Evolutionary conservation across 2,113 vertebrate species (phyloP), one percentile per base, ranked within the genome.

Genomic region (Solea senegalensis): DNA sequence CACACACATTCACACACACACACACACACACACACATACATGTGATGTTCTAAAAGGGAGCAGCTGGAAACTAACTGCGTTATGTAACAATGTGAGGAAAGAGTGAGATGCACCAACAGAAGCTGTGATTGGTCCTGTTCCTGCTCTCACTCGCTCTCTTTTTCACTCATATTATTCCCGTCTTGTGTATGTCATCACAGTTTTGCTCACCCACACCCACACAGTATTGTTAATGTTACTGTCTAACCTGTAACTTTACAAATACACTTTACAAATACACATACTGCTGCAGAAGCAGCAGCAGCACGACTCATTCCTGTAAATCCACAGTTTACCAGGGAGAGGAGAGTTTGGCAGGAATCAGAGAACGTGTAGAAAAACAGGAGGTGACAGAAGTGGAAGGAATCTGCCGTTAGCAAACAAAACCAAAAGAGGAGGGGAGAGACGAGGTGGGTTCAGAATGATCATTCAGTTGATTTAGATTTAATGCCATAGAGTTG

Each of bases 81-180:
- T 80, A 72, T 56, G 62, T 65, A 85, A 80, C 57, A 58, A 63
- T 1, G 41, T 48, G 45, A 79, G 63, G 40, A 74, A 69, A 79
- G 73, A 66, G 76, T 14, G 58, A 49, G 67, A 69, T 15, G 44
- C 1, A 28, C 7, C 34, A 48, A 61, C 45, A 43, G 64, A 63
- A 69, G 84, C 61, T 59, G 79, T 40, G 62, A 83, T 88, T 90
- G 84, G 88, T 84, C 68, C 74, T 73, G 46, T 79, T 14, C 13
- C 46, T 63, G 49, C 46, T 45, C 45, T 53, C 13, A 49, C 53
- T 46, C 46, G 41, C 13, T 16, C n/a, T 64, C 44, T 44, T 10
- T n/a, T n/a, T 16, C 26, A 5, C 50, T 7, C 62, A 51, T 12
- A 39, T 43, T 51, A 46, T 7, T 34, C 16, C 49, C 26, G 1